These are phyloP conservation scores for Neoarius graeffei DNA, from an alignment of 2,113 vertebrate species.

Conservation along the genomic window DNA sequence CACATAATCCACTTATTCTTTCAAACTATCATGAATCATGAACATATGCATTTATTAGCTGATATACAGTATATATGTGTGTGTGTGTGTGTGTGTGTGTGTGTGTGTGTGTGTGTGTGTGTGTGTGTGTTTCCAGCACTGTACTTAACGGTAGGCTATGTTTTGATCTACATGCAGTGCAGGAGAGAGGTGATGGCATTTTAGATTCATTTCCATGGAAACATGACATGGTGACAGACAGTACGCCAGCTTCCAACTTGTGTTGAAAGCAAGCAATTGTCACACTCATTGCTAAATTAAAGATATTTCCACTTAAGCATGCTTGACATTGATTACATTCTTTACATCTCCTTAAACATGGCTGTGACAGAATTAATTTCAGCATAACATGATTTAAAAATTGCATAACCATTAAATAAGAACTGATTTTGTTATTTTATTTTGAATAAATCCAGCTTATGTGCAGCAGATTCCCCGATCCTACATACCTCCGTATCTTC, in stretches of 20 bases:
- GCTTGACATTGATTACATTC: not conserved
- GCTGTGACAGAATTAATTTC: not conserved
- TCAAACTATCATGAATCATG: no score
- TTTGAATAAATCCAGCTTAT: constrained; percentile 8
- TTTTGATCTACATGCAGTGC: not conserved
- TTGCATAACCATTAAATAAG: not conserved
- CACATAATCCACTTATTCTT: no score
- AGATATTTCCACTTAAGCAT: not conserved
- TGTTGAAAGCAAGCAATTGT: constrained; percentile 27
- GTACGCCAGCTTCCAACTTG: constrained; percentile 13
- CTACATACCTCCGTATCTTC: constrained; percentile 57
- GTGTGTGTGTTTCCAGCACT: not conserved
- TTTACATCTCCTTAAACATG: not conserved
- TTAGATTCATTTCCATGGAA: constrained; percentile 45
- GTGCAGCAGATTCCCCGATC: constrained; percentile 56
- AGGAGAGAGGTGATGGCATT: constrained; percentile 1
- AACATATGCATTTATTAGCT: no score
- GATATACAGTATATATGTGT: no score
- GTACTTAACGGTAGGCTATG: not conserved
- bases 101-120: not conserved
- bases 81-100: no score
- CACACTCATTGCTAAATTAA: not conserved
- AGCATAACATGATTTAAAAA: not conserved
- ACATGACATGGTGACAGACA: constrained; percentile 41
- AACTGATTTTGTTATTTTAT: not conserved